Conservation (phyloP, 2,113 vertebrate species). For the Mus spicilegus region DNA sequence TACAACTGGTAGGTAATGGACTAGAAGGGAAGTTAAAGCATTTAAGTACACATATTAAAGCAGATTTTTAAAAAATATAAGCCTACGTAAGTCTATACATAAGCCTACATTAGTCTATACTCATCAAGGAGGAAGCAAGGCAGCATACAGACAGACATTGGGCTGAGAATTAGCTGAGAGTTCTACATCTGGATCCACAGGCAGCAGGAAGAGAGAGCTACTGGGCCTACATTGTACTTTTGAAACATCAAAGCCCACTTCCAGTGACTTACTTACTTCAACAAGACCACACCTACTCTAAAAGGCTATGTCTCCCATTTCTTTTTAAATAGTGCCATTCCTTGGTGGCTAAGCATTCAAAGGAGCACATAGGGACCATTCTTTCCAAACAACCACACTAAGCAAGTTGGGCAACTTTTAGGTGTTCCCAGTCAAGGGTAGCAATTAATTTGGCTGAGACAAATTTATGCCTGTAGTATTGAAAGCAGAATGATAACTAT, state of each 20-base stretch:
- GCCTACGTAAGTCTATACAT: no score
- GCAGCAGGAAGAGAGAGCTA: not conserved
- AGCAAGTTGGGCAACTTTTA: not conserved
- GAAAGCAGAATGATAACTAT: constrained; percentile 38
- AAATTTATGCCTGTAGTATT: not conserved
- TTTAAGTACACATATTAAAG: no score
- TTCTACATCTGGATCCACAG: not conserved
- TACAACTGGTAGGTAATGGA: no score
- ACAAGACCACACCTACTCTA: not conserved
- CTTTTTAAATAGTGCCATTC: not conserved
- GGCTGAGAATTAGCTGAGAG: not conserved
- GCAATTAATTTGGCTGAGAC: constrained; percentile 1
- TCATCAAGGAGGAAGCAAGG: not conserved
- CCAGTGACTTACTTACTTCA: not conserved
- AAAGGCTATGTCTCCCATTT: not conserved
- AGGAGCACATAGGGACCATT: not conserved
- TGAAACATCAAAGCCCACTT: not conserved
- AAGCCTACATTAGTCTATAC: no score
- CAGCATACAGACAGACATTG: not conserved
- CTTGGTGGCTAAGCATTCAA: not conserved
- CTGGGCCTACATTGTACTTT: not conserved
- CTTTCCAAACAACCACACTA: not conserved
- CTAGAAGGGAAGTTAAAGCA: no score
- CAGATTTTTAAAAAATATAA: no score
- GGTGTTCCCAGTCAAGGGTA: not conserved